A percentile compares a stretch with the other conserved stretches of the same genome.
These are phyloP conservation scores for Emydoidea blandingii DNA, from an alignment of 2,797 vertebrate species.

Conservation along the genomic window DNA sequence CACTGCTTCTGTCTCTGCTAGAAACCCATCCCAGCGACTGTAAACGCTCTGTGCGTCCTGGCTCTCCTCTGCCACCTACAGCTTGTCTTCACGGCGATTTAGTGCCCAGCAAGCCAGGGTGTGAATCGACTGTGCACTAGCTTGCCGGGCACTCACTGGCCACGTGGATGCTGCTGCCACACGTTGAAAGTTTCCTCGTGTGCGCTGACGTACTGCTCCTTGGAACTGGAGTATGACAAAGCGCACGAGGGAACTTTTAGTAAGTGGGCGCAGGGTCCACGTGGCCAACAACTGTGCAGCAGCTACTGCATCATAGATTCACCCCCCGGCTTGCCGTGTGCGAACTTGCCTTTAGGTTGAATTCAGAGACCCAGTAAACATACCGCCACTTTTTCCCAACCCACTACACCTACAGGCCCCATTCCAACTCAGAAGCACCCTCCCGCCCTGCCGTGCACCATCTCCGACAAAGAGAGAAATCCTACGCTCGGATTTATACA, in stretches of 20 bases:
- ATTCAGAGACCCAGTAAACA: accelerated
- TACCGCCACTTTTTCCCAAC: not conserved
- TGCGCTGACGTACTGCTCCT: not conserved
- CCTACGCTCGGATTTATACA: not conserved
- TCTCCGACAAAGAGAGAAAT: not conserved
- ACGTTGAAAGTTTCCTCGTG: not conserved
- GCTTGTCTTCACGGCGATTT: not conserved
- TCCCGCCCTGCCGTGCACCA: not conserved
- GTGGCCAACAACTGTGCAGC: not conserved
- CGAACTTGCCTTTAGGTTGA: not conserved
- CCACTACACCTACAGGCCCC: not conserved
- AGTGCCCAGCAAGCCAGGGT: not conserved
- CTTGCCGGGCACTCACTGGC: not conserved
- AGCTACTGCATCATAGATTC: not conserved
- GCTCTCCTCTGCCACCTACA: not conserved
- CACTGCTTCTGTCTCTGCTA: not conserved
- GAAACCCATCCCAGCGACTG: not conserved
- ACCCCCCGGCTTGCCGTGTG: too few relatives aligned
- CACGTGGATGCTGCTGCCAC: not conserved
- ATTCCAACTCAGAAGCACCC: not conserved
- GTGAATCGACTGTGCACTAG: not conserved
- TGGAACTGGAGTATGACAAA: not conserved
- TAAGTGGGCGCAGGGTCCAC: not conserved
- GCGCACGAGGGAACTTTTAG: not conserved
- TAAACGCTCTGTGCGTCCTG: not conserved